Evolutionary conservation across 2,888 invertebrate species (phyloP).

Genomic region (Graphium colonna): DNA sequence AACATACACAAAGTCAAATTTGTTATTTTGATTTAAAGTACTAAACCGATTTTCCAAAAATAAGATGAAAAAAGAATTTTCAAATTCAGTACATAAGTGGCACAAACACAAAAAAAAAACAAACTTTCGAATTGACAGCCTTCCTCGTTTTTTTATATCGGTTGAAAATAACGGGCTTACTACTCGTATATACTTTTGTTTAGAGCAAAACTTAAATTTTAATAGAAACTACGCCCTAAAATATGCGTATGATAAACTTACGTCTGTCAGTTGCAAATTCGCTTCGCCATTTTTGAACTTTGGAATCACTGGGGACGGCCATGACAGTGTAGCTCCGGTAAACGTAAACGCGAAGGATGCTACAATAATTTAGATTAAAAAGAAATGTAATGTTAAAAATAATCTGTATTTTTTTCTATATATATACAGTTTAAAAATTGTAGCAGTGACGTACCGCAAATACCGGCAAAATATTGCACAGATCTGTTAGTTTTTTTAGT

Average conservation of each 20-base stretch:
- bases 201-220: not conserved
- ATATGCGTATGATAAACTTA: conserved; percentile 40
- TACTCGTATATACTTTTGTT: no score
- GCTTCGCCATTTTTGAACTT: conserved; percentile 68
- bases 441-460: conserved; percentile 61
- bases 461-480: conserved; percentile 69
- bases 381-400: not conserved
- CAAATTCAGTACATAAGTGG: no score
- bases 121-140: no score
- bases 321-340: conserved; percentile 69
- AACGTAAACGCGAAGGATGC: conserved; percentile 68
- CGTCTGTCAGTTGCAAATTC: conserved; percentile 59
- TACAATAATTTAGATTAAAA: conserved; percentile 36
- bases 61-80: no score
- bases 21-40: no score
- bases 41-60: no score
- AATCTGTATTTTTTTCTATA: not conserved
- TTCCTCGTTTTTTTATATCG: no score
- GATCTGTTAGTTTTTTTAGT: conserved; percentile 43
- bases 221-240: not conserved
- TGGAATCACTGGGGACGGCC: conserved; percentile 79
- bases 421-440: conserved; percentile 35
- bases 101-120: no score
- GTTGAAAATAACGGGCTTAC: no score
- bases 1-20: no score